Evolutionary conservation across 2,888 invertebrate species (phyloP), one percentile per base, ranked within the genome.

Genomic region (Apoderus coryli): DNA sequence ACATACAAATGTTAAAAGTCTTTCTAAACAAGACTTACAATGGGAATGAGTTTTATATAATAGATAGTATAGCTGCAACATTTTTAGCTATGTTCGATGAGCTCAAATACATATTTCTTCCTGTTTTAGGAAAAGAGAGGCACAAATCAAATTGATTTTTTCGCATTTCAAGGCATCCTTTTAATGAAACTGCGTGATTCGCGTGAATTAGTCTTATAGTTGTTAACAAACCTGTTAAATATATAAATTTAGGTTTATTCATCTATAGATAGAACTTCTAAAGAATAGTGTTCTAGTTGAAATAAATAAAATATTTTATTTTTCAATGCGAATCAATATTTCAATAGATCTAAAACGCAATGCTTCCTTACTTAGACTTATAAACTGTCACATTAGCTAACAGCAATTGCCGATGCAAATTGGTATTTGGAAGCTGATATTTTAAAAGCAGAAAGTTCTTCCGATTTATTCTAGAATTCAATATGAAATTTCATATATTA

Each of bases 151-250:
- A 56, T 88, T 88, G 52, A 65, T 82, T 31, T 86, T 85, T 56
- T 23, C 88, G 88, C 0, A 79, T 88, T 72, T 81, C 86, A 0
- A 86, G 86, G 86, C 84, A 86, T 54, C 78, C 85, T 0, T 88
- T 88, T 53, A 85, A 86, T 54, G 74, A 81, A 42, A 81, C 82
- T 0, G 86, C 86, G 0, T 0, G 57, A 41, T 29, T 38, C 39
- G 3, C 72, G 75, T 42, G 69, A 75, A 46, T 57, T 84, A 4
- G 61, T 74, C 10, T 57, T 82, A n/a, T n/a, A n/a, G 43, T 81
- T 15, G 65, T 76, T 2, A 68, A 65, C 29, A 64, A 60, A 15
- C 62, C 67, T 14, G 48, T 74, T 0, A 60, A 84, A 10, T 67
- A 71, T 45, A 64, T 85, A n/a, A n/a, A n/a, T n/a, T n/a, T n/a